Evolutionary conservation across 1,140 invertebrate genomes (phyloP).

Genomic region (Ceratina calcarata): DNA sequence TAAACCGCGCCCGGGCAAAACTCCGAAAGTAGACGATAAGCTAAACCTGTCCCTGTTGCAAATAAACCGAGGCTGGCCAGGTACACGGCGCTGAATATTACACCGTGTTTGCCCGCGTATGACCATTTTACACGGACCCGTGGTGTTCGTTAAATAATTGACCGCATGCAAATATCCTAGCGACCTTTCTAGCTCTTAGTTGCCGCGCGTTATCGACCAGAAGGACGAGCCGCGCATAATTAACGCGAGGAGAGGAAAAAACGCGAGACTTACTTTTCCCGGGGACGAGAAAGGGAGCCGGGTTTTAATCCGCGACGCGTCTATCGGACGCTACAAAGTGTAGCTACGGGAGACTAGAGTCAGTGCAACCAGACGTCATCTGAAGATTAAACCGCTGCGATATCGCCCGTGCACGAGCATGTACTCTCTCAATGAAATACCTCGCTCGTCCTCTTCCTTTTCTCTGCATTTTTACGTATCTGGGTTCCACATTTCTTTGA

Average conservation of each 20-base stretch:
- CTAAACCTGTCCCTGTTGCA: constrained; percentile 9
- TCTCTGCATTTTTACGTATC: neutral
- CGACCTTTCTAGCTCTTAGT: neutral
- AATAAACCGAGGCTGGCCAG: neutral
- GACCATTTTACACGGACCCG: constrained; percentile 12
- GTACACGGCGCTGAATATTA: constrained; percentile 10
- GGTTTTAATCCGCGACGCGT: constrained; percentile 22
- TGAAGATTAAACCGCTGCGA: constrained; percentile 30
- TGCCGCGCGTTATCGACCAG: neutral
- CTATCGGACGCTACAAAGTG: constrained; percentile 6
- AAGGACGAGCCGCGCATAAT: neutral
- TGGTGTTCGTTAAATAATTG: constrained; percentile 33
- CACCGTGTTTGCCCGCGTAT: constrained; percentile 12
- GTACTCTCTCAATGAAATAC: neutral
- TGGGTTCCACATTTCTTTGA: neutral
- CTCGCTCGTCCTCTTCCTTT: neutral
- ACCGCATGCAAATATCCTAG: constrained; percentile 29
- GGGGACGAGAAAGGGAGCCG: neutral
- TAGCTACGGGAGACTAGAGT: neutral
- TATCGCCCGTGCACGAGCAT: neutral
- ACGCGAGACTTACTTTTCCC: no score
- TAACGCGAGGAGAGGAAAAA: neutral
- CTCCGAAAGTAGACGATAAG: constrained; percentile 33
- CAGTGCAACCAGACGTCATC: constrained; percentile 5
- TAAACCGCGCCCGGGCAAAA: constrained; percentile 18